Base-by-base conservation (phyloP, 2,797 vertebrate genomes). In the Diceros bicornis region DNA sequence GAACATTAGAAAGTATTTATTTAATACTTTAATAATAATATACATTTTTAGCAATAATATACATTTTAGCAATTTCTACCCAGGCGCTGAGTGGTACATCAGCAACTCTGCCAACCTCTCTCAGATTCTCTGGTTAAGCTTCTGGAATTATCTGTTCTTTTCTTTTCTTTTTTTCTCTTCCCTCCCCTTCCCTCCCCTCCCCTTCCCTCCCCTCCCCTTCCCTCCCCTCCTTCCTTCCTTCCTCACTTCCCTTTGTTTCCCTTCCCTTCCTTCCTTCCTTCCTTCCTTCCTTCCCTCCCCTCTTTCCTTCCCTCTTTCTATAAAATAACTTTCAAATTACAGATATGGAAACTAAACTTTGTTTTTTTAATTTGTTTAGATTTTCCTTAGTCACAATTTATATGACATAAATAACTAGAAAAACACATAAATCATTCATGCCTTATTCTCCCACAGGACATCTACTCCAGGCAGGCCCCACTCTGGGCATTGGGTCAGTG, bases 251-350 rank as follows among this genome's bases (percentile, higher is more conserved):
- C 3, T 3, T 16, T n/a, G n/a, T n/a, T n/a, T n/a, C 37, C 37
- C 37, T 7, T 3, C 37, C 0, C 3, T 3, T 16, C 0, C 3
- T 10, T 20, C 4, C 27, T 2, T 52, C 3, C 5, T 11, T 8
- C 1, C 11, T 10, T 7, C 9, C 16, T 13, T n/a, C n/a, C 4
- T 6, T 21, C 4, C 25, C 6, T 18, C 91, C 29, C 32, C 12
- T 52, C n/a, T 21, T 4, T 21, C 16, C 11, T 29, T 18, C 14
- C 74, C 5, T 72, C 59, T 81, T 5, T 69, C 72, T 89, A 64
- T 1, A 44, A 84, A 78, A 77, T 2, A 52, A 50, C 0, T 25
- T 96, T 11, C 52, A 92, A 72, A 95, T 91, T 97, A 27, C 17
- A 83, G 61, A 82, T 55, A 37, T 89, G 81, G 52, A 10, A 79